Evolutionary conservation across 2,888 invertebrate genomes (phyloP).

Genomic region (Limenitis camilla): DNA sequence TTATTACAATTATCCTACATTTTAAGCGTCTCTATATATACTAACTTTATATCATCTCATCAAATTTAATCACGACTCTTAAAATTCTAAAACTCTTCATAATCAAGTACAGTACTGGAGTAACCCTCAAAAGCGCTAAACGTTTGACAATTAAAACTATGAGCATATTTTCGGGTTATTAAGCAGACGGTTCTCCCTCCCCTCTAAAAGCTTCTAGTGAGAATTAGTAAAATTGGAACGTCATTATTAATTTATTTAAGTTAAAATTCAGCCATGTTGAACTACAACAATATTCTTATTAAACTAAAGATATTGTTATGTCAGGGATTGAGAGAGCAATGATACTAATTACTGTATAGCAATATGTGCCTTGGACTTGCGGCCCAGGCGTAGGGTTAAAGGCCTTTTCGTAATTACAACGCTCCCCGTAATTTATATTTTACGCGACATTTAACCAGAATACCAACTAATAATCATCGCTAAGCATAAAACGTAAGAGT

Average conservation of each 20-base stretch:
- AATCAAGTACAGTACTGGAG: constrained; percentile 6
- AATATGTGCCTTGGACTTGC: too few relatives aligned
- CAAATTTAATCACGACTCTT: constrained; percentile 2
- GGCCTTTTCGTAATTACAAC: too few relatives aligned
- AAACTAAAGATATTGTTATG: too few relatives aligned
- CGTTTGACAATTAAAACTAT: constrained; percentile 7
- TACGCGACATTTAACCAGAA: too few relatives aligned
- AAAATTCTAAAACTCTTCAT: constrained; percentile 7
- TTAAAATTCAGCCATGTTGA: too few relatives aligned
- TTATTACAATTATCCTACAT: neutral
- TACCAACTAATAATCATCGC: too few relatives aligned
- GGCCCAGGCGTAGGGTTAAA: too few relatives aligned
- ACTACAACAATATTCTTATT: too few relatives aligned
- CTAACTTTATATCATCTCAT: neutral
- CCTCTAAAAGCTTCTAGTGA: neutral
- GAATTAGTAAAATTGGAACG: neutral
- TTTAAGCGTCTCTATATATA: neutral
- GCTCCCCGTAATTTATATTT: too few relatives aligned
- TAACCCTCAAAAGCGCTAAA: constrained; percentile 4
- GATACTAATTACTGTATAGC: too few relatives aligned
- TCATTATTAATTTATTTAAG: neutral
- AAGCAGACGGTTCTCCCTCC: constrained; percentile 6
- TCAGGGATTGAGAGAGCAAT: too few relatives aligned
- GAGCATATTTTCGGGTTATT: constrained; percentile 8
- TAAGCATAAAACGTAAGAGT: too few relatives aligned